A percentile compares a stretch with the other conserved stretches of the same genome.
These are phyloP conservation scores for Drosophila cardini DNA, from an alignment of 1,140 invertebrate genomes.

Conservation along the genomic window DNA sequence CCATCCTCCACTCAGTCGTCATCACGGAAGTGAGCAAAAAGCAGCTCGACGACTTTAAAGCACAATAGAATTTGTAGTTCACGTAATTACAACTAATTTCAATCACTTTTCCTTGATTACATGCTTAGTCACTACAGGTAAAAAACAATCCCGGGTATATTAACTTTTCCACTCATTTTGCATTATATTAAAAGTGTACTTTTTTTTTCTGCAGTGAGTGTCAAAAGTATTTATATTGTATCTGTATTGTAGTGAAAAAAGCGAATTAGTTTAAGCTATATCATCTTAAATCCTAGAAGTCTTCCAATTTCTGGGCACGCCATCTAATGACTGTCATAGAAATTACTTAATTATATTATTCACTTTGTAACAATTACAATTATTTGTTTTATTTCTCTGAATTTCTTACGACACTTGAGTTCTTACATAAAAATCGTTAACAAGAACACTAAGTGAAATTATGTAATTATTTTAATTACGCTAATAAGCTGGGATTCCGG, in stretches of 20 bases:
- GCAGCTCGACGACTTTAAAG: background rate
- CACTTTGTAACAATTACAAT: background rate
- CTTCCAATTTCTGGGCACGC: background rate
- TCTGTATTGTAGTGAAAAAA: background rate
- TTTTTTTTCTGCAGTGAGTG: background rate
- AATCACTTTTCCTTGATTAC: background rate
- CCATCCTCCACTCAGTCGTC: background rate
- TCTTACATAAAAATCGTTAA: too few species aligned
- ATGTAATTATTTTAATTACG: too few species aligned
- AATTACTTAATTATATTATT: slow-evolving; percentile 11
- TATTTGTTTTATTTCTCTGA: background rate
- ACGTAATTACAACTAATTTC: background rate
- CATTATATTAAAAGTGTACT: background rate
- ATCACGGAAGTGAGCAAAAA: background rate
- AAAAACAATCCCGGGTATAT: background rate
- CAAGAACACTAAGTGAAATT: too few species aligned
- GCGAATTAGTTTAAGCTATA: background rate
- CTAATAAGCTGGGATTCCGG: too few species aligned
- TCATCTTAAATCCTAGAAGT: background rate
- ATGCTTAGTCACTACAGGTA: background rate
- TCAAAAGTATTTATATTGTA: background rate
- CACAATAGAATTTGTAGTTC: background rate
- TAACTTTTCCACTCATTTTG: background rate
- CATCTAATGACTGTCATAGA: slow-evolving; percentile 22
- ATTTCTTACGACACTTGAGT: background rate